Base-by-base conservation (phyloP, 2,888 invertebrate species). In the Girardia tigrina region DNA sequence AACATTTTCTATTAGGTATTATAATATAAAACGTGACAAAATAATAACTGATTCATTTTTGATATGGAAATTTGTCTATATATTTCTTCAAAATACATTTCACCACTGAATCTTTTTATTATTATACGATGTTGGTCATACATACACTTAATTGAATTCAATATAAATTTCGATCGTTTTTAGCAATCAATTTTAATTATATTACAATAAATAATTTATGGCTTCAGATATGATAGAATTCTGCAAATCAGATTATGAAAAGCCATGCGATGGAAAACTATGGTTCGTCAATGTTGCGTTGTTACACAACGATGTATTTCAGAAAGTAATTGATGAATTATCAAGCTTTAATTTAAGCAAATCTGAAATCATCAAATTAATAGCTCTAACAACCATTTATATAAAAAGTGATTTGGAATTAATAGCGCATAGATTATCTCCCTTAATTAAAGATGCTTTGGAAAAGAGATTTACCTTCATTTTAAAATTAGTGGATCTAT, bases 341-440 rank as follows among this genome's bases (percentile, higher is more conserved):
- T 12, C 23, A 56, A 56, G 23, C n/a, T 56, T 56, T 56, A 56
- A 56, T 56, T 56, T 56, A 56, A 56, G 56, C 56, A 56, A 56
- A 56, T 16, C 56, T 6, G 56, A 56, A 56, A 16, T 56, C n/a
- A 6, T 56, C n/a, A 56, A 56, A 56, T 6, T 56, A 8, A 56
- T 56, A 2, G n/a, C 56, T 12, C 4, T 56, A n/a, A 56, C 56
- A 4, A 56, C n/a, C n/a, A 56, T 56, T 56, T 56, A 56, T 56
- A 56, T 56, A 23, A 56, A 56, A 56, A 8, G n/a, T 56, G 56
- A 56, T 56, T 56, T 56, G n/a, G 56, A 56, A 56, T 56, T 56
- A 16, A 16, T 56, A 56, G 56, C 56, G 2, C 56, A 56, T 2
- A 56, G n/a, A 56, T 56, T 56, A 16, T 20, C 8, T 8, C 56